A percentile compares a stretch with the other conserved stretches of the same genome.
Evolutionary conservation across 2,113 vertebrate species (phyloP).

Genomic region (Trinectes maculatus): DNA sequence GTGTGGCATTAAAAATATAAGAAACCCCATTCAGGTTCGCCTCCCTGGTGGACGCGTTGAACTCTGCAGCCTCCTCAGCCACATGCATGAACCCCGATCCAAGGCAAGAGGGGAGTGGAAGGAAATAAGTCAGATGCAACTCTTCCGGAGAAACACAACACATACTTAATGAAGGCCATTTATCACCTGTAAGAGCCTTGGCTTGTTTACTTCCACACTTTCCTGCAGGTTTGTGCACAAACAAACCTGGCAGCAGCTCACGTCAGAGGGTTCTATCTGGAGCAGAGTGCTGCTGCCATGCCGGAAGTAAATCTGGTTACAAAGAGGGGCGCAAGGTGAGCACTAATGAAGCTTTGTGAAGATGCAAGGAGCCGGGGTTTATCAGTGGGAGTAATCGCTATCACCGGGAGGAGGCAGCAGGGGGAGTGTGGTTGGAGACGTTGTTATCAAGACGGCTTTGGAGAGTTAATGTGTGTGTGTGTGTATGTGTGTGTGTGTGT

Average conservation of each 20-base stretch:
- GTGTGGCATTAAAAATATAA: constrained; percentile 57
- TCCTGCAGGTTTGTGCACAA: constrained; percentile 22
- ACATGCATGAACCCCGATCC: constrained; percentile 2
- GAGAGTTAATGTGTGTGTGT: constrained; percentile 34
- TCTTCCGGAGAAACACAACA: constrained; percentile 4
- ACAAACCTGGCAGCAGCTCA: background rate
- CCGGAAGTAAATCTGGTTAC: constrained; percentile 29
- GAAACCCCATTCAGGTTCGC: constrained; percentile 29
- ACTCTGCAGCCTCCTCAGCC: constrained; percentile 37
- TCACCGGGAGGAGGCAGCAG: constrained; percentile 33
- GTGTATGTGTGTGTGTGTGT: constrained; percentile 13
- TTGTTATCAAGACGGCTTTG: constrained; percentile 55
- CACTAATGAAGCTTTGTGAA: constrained; percentile 38
- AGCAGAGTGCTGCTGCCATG: background rate
- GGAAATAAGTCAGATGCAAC: constrained; percentile 25
- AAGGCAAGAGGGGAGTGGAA: constrained; percentile 10
- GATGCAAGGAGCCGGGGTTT: constrained; percentile 33
- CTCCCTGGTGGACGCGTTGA: constrained; percentile 36
- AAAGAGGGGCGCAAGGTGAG: constrained; percentile 10
- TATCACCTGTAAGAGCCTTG: constrained; percentile 28
- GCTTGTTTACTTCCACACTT: constrained; percentile 18
- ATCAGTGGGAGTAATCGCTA: constrained; percentile 55
- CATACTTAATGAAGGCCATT: constrained; percentile 51
- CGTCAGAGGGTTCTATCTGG: background rate
- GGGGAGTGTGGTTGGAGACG: background rate